phyloP scores from a whole-genome alignment of 2,888 invertebrate species.

The Melieria crassipennis region DNA sequence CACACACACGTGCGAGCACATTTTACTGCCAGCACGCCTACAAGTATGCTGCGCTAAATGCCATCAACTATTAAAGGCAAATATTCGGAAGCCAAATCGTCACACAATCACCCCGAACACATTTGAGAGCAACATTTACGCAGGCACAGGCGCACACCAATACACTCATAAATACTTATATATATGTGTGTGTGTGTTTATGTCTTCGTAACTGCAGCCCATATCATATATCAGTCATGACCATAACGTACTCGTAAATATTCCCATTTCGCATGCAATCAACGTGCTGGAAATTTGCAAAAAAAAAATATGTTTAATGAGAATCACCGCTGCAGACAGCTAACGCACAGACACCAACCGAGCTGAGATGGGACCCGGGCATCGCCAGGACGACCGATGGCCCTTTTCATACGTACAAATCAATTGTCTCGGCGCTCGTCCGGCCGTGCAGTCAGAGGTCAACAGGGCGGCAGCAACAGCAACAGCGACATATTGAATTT shows the following conservation, averaged over 20 bases:
- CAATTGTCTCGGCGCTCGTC: too few relatives aligned
- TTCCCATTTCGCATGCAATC: slow-evolving; percentile 24
- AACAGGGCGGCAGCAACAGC: too few relatives aligned
- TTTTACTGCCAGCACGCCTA: background rate
- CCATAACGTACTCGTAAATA: too few relatives aligned
- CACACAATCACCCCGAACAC: background rate
- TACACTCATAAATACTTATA: background rate
- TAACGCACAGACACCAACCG: background rate
- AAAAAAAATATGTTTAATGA: background rate
- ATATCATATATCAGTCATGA: too few relatives aligned
- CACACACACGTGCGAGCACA: too few relatives aligned
- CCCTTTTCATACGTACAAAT: too few relatives aligned
- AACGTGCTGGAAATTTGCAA: slow-evolving; percentile 23
- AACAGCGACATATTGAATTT: too few relatives aligned
- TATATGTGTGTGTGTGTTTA: background rate
- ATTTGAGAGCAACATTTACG: background rate
- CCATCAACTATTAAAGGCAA: slow-evolving; percentile 38
- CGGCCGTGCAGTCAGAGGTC: too few relatives aligned
- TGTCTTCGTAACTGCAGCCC: background rate
- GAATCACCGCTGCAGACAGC: background rate
- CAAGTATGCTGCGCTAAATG: slow-evolving; percentile 39
- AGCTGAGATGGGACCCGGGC: background rate
- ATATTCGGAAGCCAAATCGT: background rate
- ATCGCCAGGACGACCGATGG: too few relatives aligned
- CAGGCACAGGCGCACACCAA: background rate